These are phyloP conservation scores for Colletes collaris DNA, from an alignment of 2,888 invertebrate genomes.

Conservation along the genomic window DNA sequence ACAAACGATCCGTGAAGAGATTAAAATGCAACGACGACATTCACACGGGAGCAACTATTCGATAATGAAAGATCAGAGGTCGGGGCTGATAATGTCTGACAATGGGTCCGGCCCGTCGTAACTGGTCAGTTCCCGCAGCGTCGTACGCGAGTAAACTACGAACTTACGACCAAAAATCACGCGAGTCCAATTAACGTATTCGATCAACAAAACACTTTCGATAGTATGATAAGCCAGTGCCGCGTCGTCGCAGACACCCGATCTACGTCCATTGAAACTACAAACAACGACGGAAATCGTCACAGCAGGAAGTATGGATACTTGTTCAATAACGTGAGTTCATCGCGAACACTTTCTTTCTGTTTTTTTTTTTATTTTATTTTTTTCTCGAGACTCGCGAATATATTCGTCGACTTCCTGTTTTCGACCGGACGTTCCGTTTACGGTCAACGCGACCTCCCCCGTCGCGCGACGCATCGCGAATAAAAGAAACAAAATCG, in stretches of 20 bases:
- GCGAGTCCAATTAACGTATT: background rate
- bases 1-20: constrained; percentile 7
- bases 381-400: no score
- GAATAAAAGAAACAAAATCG: no score
- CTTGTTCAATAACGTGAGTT: constrained; percentile 49
- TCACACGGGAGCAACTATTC: constrained; percentile 24
- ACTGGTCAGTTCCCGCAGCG: constrained; percentile 71
- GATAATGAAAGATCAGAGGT: constrained; percentile 75
- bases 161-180: no score
- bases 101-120: constrained; percentile 52
- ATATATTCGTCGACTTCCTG: no score
- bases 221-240: background rate
- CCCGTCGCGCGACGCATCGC: no score
- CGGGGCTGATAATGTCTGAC: constrained; percentile 69
- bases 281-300: constrained; percentile 34
- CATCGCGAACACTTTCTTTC: no score
- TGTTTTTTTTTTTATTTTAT: no score
- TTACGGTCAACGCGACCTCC: no score
- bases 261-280: constrained; percentile 10
- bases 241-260: background rate
- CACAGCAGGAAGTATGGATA: constrained; percentile 38
- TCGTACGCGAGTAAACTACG: constrained; percentile 53
- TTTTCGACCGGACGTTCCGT: no score
- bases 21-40: constrained; percentile 25
- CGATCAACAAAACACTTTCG: background rate